Evolutionary conservation across 1,140 invertebrate species (phyloP), one percentile per base, ranked within the genome.

Genomic region (Musca vetustissima): DNA sequence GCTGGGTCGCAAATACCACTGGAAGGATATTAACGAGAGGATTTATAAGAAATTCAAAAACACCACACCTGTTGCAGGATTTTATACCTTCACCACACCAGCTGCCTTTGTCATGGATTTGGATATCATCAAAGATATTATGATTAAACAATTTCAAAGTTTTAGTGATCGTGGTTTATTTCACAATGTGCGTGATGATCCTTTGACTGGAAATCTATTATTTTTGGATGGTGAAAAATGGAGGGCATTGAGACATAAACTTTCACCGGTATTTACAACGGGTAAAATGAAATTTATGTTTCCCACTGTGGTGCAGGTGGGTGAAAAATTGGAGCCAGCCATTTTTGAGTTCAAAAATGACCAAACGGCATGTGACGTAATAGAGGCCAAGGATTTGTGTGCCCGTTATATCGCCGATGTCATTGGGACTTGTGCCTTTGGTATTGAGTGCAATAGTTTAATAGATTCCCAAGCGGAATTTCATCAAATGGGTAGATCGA

Each of bases 181-280:
- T 72, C 75, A 73, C 9, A 83, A 83, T 64, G 83, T 83, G 11
- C 74, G 83, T 1, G 76, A 85, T 55, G 86, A 88, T 69, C 82
- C 87, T 11, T 59, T 88, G 17, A 79, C 81, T 4, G 83, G 77
- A 22, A 84, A 87, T 73, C 72, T 88, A 14, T 84, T 88, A 36
- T 83, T 83, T 36, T 74, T 85, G 57, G 81, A 83, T 67, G 87
- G 86, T 9, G 80, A 84, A 13, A 79, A 83, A 22, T 91, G 89
- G 89, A 85, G 85, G 59, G 76, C 84, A 47, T 81, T 90, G 36
- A 80, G 89, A 55, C 81, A 84, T 8, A 86, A 89, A 68, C 80
- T 90, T 24, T 87, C 87, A 28, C 87, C 88, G 4, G 86, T 86
- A 0, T 91, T 91, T 72, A 89, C 86, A 24, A 86, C 86, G 0